Conservation (phyloP, 1,140 invertebrate genomes). For the Aleiodes sp. region DNA sequence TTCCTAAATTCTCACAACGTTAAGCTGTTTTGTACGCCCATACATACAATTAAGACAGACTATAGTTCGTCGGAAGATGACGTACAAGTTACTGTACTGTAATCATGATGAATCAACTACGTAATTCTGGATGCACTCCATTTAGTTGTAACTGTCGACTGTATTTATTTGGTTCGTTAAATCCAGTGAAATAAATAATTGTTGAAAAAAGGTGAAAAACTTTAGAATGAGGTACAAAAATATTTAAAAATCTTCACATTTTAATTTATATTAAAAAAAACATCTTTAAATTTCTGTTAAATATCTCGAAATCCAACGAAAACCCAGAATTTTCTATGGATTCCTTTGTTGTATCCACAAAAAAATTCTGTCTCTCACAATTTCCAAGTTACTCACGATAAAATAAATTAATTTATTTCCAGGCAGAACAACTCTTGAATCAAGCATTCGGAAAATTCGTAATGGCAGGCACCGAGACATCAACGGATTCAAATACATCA, state of each 20-base stretch:
- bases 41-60: background rate
- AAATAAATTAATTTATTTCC: too few relatives aligned
- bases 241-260: too few relatives aligned
- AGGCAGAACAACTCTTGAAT: conserved; percentile 40
- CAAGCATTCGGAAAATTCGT: conserved; percentile 38
- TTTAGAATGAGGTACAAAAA: too few relatives aligned
- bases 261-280: too few relatives aligned
- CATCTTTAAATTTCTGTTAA: too few relatives aligned
- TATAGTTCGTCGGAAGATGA: background rate
- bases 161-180: background rate
- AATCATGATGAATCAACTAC: background rate
- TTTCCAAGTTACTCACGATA: too few relatives aligned
- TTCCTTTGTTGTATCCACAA: background rate
- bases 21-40: background rate
- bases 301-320: too few relatives aligned
- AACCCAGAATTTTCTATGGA: too few relatives aligned
- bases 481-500: conserved; percentile 38
- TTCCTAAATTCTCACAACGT: background rate
- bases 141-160: conserved; percentile 4
- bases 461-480: conserved; percentile 33
- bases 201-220: too few relatives aligned
- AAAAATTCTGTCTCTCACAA: background rate
- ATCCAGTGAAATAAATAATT: too few relatives aligned
- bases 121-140: background rate
- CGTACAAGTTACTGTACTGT: background rate